Base-by-base conservation (phyloP, 2,113 vertebrate species). In the Malurus alboscapulatus region DNA sequence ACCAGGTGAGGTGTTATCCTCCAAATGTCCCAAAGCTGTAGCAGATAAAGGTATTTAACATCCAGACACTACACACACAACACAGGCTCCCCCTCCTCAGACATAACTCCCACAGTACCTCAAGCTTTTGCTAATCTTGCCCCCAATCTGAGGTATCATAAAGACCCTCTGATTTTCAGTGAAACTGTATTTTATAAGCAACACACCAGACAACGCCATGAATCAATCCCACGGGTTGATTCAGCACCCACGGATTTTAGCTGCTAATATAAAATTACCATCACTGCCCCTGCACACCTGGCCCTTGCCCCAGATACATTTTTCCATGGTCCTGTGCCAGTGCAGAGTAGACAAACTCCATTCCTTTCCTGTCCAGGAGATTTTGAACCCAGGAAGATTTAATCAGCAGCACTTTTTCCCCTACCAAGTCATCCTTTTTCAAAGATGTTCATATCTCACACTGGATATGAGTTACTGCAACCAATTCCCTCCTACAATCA, bases 261-360 rank as follows among this genome's bases (percentile, higher is more conserved):
- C n/a, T 61, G 45, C 45, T 55, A 47, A 38, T 47, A 32, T 9
- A 65, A 74, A 84, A 66, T 6, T 2, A 77, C 19, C 8, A 53
- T 36, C 42, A 21, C 24, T 34, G 71, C 25, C 30, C 7, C 27
- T 32, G 42, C 22, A n/a, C 27, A 58, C 9, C 7, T 13, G 14
- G 6, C 48, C 69, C 57, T 61, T 74, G 42, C 30, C 29, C 42
- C 44, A 58, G 21, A 58, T 27, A 62, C 1, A 17, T 59, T 51
- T 55, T 47, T 24, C n/a, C 51, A 44, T 0, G 0, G 21, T 63
- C 27, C 40, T 21, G 21, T 42, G 51, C 14, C 8, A 6, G 25
- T 18, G 30, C 54, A 68, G 9, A 12, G 18, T 4, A 50, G 13
- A 76, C 14, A 51, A 58, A 63, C 2, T 48, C 30, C 8, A 45